Conservation (phyloP, 2,888 invertebrate genomes). For the Acronicta leporina region DNA sequence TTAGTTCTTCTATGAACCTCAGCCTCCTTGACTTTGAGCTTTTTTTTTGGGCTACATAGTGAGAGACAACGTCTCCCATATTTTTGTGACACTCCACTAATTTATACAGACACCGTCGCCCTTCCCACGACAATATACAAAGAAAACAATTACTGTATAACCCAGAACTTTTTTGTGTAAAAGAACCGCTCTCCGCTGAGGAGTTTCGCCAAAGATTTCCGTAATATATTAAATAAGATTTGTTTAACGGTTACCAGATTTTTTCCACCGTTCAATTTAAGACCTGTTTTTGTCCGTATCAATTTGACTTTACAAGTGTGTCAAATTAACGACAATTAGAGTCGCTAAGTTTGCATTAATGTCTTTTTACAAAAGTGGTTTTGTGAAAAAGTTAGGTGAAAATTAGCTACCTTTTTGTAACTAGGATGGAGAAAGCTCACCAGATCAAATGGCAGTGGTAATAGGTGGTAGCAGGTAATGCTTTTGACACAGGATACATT, state of each 20-base stretch:
- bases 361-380: slow-evolving; percentile 12
- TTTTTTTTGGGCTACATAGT: too few relatives aligned
- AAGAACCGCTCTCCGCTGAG: slow-evolving; percentile 47
- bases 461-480: too few relatives aligned
- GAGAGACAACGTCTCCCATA: background rate
- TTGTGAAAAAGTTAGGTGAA: slow-evolving; percentile 14
- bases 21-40: too few relatives aligned
- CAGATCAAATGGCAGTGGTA: too few relatives aligned
- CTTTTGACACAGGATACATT: too few relatives aligned
- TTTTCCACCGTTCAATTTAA: slow-evolving; percentile 43
- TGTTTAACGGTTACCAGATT: slow-evolving; percentile 55
- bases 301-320: slow-evolving; percentile 58
- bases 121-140: slow-evolving; percentile 33
- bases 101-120: background rate
- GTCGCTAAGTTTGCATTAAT: slow-evolving; percentile 26
- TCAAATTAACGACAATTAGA: slow-evolving; percentile 63
- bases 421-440: background rate
- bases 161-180: slow-evolving; percentile 31
- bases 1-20: too few relatives aligned
- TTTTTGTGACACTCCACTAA: background rate
- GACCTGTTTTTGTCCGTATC: slow-evolving; percentile 56
- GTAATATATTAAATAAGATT: slow-evolving; percentile 72
- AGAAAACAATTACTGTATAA: slow-evolving; percentile 36
- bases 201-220: slow-evolving; percentile 62
- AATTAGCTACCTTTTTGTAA: slow-evolving; percentile 1